phyloP scores from a whole-genome alignment of 2,797 vertebrate genomes.

The Pseudopleuronectes americanus region DNA sequence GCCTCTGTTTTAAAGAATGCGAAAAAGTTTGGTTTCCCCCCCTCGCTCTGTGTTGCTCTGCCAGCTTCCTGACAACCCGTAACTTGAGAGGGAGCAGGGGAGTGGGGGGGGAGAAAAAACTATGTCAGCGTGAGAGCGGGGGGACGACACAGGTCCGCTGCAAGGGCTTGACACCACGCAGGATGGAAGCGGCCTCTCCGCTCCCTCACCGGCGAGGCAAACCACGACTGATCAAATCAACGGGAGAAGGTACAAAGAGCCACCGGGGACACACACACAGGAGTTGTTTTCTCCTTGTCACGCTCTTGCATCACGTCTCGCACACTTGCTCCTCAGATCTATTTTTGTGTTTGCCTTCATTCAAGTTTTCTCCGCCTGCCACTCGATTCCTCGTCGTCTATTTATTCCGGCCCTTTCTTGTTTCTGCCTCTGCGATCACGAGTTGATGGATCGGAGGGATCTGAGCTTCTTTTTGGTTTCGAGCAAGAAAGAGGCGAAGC shows the following conservation, averaged over 20 bases:
- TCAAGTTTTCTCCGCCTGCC: conserved; percentile 29
- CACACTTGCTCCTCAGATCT: conserved; percentile 37
- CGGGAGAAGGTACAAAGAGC: conserved; percentile 52
- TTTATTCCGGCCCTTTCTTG: conserved; percentile 22
- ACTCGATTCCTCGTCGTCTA: background rate
- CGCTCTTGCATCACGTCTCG: conserved; percentile 38
- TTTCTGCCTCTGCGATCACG: conserved; percentile 24
- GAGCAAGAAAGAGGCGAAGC: conserved; percentile 11
- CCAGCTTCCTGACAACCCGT: conserved; percentile 49
- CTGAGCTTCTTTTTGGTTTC: conserved; percentile 15
- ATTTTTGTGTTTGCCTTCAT: conserved; percentile 43
- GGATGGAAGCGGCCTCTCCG: conserved; percentile 44
- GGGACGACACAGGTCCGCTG: conserved; percentile 14
- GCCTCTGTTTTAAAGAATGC: conserved; percentile 33
- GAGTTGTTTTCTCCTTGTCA: conserved; percentile 39
- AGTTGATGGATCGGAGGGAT: conserved; percentile 45
- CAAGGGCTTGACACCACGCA: conserved; percentile 48
- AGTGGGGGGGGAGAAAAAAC: conserved; percentile 26
- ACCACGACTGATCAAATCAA: conserved; percentile 71
- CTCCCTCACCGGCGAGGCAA: conserved; percentile 40
- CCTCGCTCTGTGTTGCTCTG: conserved; percentile 27
- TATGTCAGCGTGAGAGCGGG: no score
- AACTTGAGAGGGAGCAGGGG: conserved; percentile 44
- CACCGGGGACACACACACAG: conserved; percentile 37
- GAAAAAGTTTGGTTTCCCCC: conserved; percentile 19